Base-by-base conservation (phyloP, 2,797 vertebrate species). In the Periparus ater region DNA sequence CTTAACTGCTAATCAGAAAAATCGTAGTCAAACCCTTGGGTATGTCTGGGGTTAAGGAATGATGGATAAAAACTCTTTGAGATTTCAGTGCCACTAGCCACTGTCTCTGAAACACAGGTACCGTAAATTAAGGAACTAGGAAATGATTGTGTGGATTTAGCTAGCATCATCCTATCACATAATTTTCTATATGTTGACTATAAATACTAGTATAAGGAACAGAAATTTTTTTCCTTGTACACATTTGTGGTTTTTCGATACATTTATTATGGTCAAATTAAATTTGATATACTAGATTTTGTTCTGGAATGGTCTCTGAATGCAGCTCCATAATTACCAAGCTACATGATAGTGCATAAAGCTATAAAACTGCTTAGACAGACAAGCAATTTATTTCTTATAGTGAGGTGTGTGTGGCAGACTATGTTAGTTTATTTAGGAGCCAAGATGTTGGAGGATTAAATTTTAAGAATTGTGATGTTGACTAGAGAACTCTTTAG, bases 391-490 rank as follows among this genome's bases (percentile, higher is more conserved):
- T 98, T 97, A 77, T 97, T 93, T 96, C 94, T 97, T 96, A 92
- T 75, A 93, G 85, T 53, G 78, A 97, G 94, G 87, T 97, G 72
- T 96, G 87, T 96, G 95, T 96, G 95, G 96, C 93, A 96, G 96
- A 96, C 85, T 83, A 96, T 97, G 96, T 97, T 96, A 94, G 96
- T 97, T 97, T 98, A 97, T 97, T 96, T 97, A 96, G 96, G 66
- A 97, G 86, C 90, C 96, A 97, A 88, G 96, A 93, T 96, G 88
- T 83, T 96, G 91, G 89, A 92, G 79, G 85, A 91, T 97, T 98
- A 97, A 98, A 97, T 98, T 96, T 97, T 95, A 92, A 84, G 86
- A 95, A 44, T 75, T 89, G 47, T 67, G 36, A 26, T 86, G 81
- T 84, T 88, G 72, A 87, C 50, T 85, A 40, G 79, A 62, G 89